Base-by-base conservation (phyloP, 1,140 invertebrate species). In the Habropoda laboriosa region DNA sequence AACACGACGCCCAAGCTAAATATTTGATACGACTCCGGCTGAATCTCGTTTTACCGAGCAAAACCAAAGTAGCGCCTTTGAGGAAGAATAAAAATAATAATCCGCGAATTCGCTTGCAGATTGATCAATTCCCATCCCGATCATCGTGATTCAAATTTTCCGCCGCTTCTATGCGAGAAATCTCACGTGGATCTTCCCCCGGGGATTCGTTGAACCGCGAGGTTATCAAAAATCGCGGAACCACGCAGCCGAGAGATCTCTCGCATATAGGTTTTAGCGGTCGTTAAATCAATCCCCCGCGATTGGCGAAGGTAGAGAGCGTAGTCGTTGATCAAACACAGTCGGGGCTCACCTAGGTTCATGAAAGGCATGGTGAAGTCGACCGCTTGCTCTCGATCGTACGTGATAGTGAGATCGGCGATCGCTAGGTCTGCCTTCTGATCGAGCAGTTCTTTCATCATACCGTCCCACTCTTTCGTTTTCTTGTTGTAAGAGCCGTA, bases 321-420 rank as follows among this genome's bases (percentile, higher is more conserved):
- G 6, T 30, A 35, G 18, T n/a, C 24, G 35, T 57, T 13, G 35
- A 75, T 68, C 42, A 77, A 58, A 68, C 27, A n/a, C 42, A 70
- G n/a, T 77, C 32, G n/a, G n/a, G n/a, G n/a, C 55, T 92, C 89
- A 94, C 95, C 98, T 68, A 98, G 94, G 92, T 98, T 98, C 98
- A 98, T 98, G 90, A 98, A 99, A 1, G 98, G 98, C 95, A 98
- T 98, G 12, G 97, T 98, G 90, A 99, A 99, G 92, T 99, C 98
- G 3, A 99, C 97, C 5, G 96, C 97, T 93, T 97, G 95, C 85
- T 97, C 96, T 42, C 97, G 93, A 87, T 98, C 97, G 89, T 97
- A 98, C 1, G 97, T 99, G 81, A 99, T 99, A 13, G 98, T 98
- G 8, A 99, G 94, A 94, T 98, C 98, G 1, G 97, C 98, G 71